Percentiles rank a stretch among this genome's conserved stretches.
Conservation (phyloP, 2,888 invertebrate species). For the Lithophane leautieri region DNA sequence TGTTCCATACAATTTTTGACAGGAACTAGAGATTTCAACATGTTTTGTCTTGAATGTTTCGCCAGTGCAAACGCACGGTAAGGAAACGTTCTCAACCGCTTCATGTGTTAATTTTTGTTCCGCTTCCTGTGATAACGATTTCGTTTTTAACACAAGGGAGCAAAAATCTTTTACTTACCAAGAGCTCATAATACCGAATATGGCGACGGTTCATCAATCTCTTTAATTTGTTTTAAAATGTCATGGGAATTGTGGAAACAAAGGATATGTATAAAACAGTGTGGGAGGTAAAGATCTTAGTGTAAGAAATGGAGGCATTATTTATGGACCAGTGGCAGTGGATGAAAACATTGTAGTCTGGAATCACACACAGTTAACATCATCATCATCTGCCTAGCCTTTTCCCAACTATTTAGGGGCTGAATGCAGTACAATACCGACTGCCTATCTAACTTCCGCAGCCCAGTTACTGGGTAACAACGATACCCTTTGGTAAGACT, state of each 20-base stretch:
- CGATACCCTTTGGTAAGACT: not conserved
- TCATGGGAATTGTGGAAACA: conserved; percentile 58
- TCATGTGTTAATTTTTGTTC: conserved; percentile 48
- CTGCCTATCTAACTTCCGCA: too few relatives aligned
- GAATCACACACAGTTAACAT: not conserved
- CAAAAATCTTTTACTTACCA: conserved; percentile 20
- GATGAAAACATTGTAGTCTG: not conserved
- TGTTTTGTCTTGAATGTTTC: too few relatives aligned
- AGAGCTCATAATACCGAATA: conserved; percentile 32
- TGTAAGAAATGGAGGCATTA: not conserved
- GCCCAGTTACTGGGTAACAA: not conserved
- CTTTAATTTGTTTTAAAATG: conserved; percentile 54
- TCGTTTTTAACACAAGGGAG: conserved; percentile 52
- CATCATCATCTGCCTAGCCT: too few relatives aligned
- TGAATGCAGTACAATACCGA: not conserved
- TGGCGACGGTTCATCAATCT: conserved; percentile 36
- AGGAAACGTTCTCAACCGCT: conserved; percentile 51
- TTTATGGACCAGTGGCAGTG: not conserved
- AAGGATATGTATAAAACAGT: conserved; percentile 43
- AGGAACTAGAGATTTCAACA: too few relatives aligned
- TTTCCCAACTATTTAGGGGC: not conserved
- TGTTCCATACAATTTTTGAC: too few relatives aligned
- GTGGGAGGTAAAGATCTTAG: conserved; percentile 25
- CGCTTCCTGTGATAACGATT: conserved; percentile 38
- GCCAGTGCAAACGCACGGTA: too few relatives aligned